Conservation (phyloP, 2,888 invertebrate species). For the Volucella zonaria region DNA sequence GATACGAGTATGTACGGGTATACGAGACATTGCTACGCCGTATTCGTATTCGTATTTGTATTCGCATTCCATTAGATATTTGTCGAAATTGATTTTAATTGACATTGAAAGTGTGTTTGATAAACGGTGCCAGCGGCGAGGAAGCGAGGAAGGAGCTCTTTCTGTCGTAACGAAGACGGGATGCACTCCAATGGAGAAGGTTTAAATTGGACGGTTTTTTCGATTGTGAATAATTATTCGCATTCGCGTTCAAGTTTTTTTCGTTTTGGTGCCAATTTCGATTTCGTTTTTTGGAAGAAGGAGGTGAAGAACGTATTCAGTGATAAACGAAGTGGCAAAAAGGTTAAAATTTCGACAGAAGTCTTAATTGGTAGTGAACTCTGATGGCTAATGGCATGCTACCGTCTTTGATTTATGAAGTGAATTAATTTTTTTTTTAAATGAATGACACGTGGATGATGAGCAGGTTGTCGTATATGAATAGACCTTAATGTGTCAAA, state of each 20-base stretch:
- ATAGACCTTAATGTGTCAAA: no score
- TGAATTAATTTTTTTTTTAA: no score
- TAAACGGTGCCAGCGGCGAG: not conserved
- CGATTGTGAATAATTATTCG: slow-evolving; percentile 3
- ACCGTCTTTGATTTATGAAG: no score
- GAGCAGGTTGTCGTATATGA: no score
- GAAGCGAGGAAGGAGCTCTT: not conserved
- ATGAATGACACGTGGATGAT: no score
- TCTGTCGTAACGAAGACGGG: not conserved
- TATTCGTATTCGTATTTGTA: slow-evolving; percentile 25
- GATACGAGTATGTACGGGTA: not conserved
- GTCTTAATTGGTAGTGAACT: no score
- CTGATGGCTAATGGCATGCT: no score
- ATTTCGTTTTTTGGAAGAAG: not conserved
- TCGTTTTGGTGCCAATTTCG: not conserved
- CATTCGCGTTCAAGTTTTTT: no score
- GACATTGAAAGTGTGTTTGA: slow-evolving; percentile 58
- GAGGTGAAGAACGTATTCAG: not conserved
- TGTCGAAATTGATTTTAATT: slow-evolving; percentile 60
- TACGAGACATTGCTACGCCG: not conserved
- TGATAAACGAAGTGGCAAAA: slow-evolving; percentile 3
- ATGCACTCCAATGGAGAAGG: slow-evolving; percentile 5
- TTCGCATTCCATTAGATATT: slow-evolving; percentile 44
- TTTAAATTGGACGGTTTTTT: slow-evolving; percentile 8
- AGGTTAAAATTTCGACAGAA: not conserved